Evolutionary conservation across 2,888 invertebrate genomes (phyloP).

Genomic region (Osmoderma eremita): DNA sequence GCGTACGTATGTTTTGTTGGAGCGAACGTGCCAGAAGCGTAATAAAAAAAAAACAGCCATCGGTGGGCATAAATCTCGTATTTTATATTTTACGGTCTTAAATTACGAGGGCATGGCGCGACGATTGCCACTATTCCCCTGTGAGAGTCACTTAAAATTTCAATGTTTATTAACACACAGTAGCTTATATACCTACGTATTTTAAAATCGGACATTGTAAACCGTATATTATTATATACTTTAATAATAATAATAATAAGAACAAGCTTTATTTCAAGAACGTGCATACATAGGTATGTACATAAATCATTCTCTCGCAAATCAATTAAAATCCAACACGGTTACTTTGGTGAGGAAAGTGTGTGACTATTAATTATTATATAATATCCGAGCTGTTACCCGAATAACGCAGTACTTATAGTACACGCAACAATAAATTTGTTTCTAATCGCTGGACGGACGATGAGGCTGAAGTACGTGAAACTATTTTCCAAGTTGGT

Average conservation of each 20-base stretch:
- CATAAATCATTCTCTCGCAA: too few species aligned
- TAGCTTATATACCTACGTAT: background rate
- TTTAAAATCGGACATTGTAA: too few species aligned
- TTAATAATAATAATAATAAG: too few species aligned
- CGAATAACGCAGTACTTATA: too few species aligned
- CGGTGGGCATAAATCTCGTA: constrained; percentile 24
- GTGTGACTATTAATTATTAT: too few species aligned
- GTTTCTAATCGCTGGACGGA: constrained; percentile 25
- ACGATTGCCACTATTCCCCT: constrained; percentile 4
- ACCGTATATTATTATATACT: too few species aligned
- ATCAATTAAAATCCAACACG: too few species aligned
- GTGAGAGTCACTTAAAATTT: constrained; percentile 27
- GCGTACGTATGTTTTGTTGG: too few species aligned
- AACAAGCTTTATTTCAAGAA: too few species aligned
- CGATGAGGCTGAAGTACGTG: constrained; percentile 13
- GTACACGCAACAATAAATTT: constrained; percentile 13
- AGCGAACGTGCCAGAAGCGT: background rate
- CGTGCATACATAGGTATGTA: too few species aligned
- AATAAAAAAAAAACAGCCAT: constrained; percentile 28
- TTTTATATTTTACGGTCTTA: constrained; percentile 37
- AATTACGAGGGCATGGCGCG: constrained; percentile 12
- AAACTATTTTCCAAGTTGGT: constrained; percentile 27
- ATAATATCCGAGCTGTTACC: too few species aligned
- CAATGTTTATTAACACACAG: constrained; percentile 16
- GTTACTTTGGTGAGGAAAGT: too few species aligned